Base-by-base conservation (phyloP, 2,888 invertebrate genomes). In the Troides helena region DNA sequence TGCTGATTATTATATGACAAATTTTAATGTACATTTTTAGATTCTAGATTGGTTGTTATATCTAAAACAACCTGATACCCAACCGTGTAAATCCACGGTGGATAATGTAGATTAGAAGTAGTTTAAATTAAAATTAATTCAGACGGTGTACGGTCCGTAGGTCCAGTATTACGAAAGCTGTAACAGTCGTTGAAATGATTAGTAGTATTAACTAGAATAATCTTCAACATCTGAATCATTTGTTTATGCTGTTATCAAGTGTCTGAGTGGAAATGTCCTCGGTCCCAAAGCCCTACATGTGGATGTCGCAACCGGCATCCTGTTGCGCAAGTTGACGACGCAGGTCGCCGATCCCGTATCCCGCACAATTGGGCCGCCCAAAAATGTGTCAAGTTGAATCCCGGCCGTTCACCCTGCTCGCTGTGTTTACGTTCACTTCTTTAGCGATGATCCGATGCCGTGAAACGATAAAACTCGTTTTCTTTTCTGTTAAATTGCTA, bases 361-460 rank as follows among this genome's bases (percentile, higher is more conserved):
- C 86, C 86, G 81, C 80, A 85, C 87, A 89, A 90, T 86, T 88
- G 90, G 89, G 87, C 85, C 88, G 83, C 80, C 87, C 86, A 87
- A 89, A 92, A 92, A 91, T 92, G 90, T 92, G 92, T 92, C 92
- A 92, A 92, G 92, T 92, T 91, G 90, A 92, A 89, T 80, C 79
- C 81, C 80, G 90, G 88, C 83, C 90, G 83, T 86, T 88, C 85
- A 91, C 89, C 91, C 83, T 75, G 77, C 73, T 30, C 64, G 70
- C 63, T 71, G 58, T 87, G 85, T 88, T 87, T 86, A 85, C 84
- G 84, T 88, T 84, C 82, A 83, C 84, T 81, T 85, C 87, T 82
- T 85, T 83, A 78, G 83, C 81, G 80, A 80, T 76, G 79, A 75
- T 76, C 75, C 69, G 61, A 69, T 67, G 69, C 67, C 72, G 74